Conservation (phyloP, 2,797 vertebrate species). For the Esox masquinongy region DNA sequence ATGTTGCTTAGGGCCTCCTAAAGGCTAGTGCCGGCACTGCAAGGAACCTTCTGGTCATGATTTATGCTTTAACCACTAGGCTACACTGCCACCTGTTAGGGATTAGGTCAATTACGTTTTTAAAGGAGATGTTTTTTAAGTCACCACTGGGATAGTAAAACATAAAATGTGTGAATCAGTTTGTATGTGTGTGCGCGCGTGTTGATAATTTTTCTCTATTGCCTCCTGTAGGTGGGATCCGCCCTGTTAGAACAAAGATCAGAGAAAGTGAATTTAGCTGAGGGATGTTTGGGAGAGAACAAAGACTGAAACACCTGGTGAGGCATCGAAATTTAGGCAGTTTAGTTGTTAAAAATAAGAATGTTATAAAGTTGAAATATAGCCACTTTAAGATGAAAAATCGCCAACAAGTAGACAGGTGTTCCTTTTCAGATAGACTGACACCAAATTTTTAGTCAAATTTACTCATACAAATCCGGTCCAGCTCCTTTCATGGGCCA, state of each 20-base stretch:
- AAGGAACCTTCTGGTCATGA: too few species aligned
- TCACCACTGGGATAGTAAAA: too few species aligned
- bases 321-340: neutral
- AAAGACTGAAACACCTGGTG: slow-evolving; percentile 13
- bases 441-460: neutral
- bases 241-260: neutral
- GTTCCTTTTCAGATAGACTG: neutral
- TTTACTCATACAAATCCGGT: neutral
- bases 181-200: too few species aligned
- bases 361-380: neutral
- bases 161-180: too few species aligned
- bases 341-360: neutral
- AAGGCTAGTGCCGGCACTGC: too few species aligned
- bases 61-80: too few species aligned
- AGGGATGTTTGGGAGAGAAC: neutral
- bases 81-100: too few species aligned
- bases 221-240: neutral
- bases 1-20: too few species aligned
- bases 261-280: neutral
- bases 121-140: too few species aligned
- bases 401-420: neutral
- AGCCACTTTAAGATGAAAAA: neutral
- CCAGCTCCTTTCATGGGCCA: neutral
- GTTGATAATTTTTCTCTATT: too few species aligned
- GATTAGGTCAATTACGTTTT: too few species aligned